Base-by-base conservation (phyloP, 2,113 vertebrate genomes). In the Alligator mississippiensis region DNA sequence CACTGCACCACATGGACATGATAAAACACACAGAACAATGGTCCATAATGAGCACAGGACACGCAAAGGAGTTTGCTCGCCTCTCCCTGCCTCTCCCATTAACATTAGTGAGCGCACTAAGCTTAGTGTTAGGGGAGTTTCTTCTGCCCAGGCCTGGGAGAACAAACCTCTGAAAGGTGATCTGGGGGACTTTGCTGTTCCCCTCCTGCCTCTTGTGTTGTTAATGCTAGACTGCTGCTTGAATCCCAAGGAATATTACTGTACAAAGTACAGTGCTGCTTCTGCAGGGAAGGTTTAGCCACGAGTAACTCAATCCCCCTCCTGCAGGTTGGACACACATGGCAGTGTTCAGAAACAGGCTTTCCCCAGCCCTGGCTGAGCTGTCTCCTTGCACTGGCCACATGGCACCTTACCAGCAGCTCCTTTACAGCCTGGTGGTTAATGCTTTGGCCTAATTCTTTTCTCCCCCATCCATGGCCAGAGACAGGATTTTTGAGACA, bases 391-490 rank as follows among this genome's bases (percentile, higher is more conserved):
- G 18, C n/a, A 47, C 63, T 77, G 79, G 66, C 75, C 83, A 57
- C 63, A 30, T 0, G 1, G 84, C 84, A 58, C 59, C 27, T 88
- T 87, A 89, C 84, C 87, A 93, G 90, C 38, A 89, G 82, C 84
- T 76, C 30, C 75, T 76, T 75, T 59, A 76, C 82, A 85, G 64
- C 27, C 75, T 75, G 61, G 25, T 11, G 75, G 77, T 61, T 82
- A 80, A 84, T 74, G 70, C 84, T 93, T 78, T 85, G 87, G 84
- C 75, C 84, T 55, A 7, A 1, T 15, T 77, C 70, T 87, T 88
- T 85, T 82, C 85, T 90, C 47, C 38, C 47, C 66, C 28, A 47
- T 34, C 76, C 34, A 79, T 92, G 88, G 91, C 84, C 38, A 92
- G 68, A 75, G 79, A 57, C 68, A 34, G 7, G 30, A 11, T 54